Conservation (phyloP, 2,888 invertebrate genomes). For the Eilema caniola region DNA sequence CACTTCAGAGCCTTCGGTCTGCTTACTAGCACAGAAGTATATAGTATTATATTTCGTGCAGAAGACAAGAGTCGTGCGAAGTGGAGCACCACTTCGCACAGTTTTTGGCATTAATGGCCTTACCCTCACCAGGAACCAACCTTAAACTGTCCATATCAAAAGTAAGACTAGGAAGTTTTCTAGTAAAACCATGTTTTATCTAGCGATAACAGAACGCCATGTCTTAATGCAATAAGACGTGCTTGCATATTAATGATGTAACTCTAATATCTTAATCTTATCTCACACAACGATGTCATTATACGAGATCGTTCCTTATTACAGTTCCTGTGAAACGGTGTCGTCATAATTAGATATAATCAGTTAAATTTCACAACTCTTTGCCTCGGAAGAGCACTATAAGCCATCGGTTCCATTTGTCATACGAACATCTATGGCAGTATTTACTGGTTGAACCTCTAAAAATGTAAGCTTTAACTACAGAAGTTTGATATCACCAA, state of each 20-base stretch:
- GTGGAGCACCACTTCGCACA: not conserved
- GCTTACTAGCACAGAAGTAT: too few species aligned
- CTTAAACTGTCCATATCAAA: not conserved
- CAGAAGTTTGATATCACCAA: too few species aligned
- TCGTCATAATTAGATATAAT: not conserved
- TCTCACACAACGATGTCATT: conserved; percentile 4
- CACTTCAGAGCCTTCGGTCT: too few species aligned
- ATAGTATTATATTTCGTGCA: too few species aligned
- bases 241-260: conserved; percentile 21
- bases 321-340: not conserved
- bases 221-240: conserved; percentile 7
- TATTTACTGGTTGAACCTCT: too few species aligned
- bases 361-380: not conserved
- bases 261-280: conserved; percentile 5
- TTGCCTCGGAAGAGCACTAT: too few species aligned
- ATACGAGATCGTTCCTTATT: conserved; percentile 4
- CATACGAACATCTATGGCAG: too few species aligned
- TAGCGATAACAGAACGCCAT: not conserved
- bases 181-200: conserved; percentile 1
- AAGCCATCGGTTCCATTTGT: too few species aligned
- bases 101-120: not conserved
- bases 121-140: not conserved
- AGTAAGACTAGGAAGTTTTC: not conserved
- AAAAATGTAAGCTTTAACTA: too few species aligned
- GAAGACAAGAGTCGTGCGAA: too few species aligned